Evolutionary conservation across 2,797 vertebrate genomes (phyloP).

Genomic region (Sebastiscus tertius): DNA sequence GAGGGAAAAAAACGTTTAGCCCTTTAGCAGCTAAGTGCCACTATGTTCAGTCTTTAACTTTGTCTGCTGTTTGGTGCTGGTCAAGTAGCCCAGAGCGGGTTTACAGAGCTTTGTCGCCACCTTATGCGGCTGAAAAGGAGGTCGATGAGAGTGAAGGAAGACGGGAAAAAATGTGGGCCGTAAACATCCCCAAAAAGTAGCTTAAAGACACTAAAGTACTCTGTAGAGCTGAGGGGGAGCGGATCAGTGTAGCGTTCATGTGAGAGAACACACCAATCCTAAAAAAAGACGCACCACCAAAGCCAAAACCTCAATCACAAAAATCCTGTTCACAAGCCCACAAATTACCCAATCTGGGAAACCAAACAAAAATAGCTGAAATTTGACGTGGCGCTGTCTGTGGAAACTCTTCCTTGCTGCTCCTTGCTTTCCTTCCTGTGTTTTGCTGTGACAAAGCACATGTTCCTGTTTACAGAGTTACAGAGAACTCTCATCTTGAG

Average conservation of each 20-base stretch:
- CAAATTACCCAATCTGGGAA: neutral
- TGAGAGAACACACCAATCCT: neutral
- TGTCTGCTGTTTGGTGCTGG: neutral
- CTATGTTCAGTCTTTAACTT: neutral
- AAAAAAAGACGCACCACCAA: neutral
- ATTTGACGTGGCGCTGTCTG: neutral
- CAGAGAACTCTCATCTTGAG: constrained; percentile 12
- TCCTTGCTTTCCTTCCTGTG: constrained; percentile 18
- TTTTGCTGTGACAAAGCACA: constrained; percentile 23
- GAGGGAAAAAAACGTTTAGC: neutral
- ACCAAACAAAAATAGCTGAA: neutral
- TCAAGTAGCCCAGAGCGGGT: neutral
- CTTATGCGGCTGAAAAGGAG: neutral
- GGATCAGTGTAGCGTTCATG: neutral
- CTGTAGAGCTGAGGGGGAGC: neutral
- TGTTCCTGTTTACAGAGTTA: constrained; percentile 22
- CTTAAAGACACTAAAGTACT: neutral
- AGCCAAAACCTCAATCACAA: neutral
- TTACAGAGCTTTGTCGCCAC: neutral
- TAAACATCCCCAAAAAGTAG: neutral
- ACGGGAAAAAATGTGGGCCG: neutral
- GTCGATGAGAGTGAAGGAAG: neutral
- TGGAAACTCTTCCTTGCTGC: neutral
- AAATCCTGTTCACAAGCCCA: neutral
- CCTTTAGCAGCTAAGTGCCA: neutral